phyloP scores from a whole-genome alignment of 2,888 invertebrate genomes.

The Anthophora plumipes region DNA sequence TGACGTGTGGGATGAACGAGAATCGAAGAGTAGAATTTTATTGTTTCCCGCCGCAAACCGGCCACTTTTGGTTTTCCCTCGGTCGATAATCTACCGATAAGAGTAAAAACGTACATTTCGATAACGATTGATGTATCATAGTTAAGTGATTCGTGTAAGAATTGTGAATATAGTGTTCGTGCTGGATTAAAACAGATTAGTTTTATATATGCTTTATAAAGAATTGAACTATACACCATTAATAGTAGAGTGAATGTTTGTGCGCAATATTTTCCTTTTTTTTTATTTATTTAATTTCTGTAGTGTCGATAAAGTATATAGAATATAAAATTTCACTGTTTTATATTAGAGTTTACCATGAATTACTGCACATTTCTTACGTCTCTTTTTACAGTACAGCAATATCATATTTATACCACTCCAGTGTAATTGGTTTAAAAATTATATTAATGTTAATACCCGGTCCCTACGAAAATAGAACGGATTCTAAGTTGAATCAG shows the following conservation, averaged over 20 bases:
- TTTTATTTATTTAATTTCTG: not conserved
- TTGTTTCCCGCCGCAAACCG: not conserved
- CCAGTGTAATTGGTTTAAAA: not conserved
- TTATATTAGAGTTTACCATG: not conserved
- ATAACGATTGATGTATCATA: not conserved
- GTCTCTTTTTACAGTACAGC: too few species aligned
- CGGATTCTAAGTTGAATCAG: slow-evolving; percentile 11
- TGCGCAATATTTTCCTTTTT: too few species aligned
- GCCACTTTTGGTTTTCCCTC: not conserved
- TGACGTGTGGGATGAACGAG: too few species aligned
- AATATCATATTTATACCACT: too few species aligned
- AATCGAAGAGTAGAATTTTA: not conserved
- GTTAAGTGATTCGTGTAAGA: not conserved
- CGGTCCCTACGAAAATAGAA: not conserved
- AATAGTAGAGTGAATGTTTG: too few species aligned
- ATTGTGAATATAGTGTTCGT: not conserved
- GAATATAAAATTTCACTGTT: not conserved
- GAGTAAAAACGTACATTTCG: too few species aligned
- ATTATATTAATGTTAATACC: not conserved
- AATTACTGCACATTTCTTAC: too few species aligned
- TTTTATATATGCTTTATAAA: not conserved
- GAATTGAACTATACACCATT: too few species aligned
- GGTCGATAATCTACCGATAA: not conserved
- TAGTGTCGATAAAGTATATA: not conserved
- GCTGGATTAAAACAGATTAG: not conserved